Base-by-base conservation (phyloP, 2,113 vertebrate species). In the Dissostichus mawsoni region DNA sequence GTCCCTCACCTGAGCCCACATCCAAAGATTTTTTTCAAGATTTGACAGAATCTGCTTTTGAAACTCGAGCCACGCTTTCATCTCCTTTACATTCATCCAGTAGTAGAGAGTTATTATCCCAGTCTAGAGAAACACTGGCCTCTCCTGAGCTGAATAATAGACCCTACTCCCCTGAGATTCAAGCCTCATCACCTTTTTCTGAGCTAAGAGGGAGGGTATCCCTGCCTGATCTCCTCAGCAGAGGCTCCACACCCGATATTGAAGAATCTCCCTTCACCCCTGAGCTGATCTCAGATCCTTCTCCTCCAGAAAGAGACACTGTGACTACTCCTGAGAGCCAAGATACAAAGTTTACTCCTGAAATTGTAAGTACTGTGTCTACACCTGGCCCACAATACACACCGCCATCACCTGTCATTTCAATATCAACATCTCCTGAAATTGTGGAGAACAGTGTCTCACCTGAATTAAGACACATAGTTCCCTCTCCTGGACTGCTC, bases 211-310 rank as follows among this genome's bases (percentile, higher is more conserved):
- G 89, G 50, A 92, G 87, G 69, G 62, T 94, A 8, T 92, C 87
- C 16, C 36, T 93, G 48, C 92, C 82, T 78, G 91, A 94, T 85
- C 81, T 94, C 20, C 83, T 93, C 20, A 93, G 92, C 71, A 90
- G 87, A 92, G 70, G 58, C 57, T 93, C 84, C 45, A 92, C 91
- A 16, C 91, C 92, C 52, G 90, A 92, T 36, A 72, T 76, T 23
- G 70, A 86, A 58, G 71, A 78, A 50, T 76, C 41, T 58, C 14
- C 66, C 41, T 25, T n/a, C 58, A 80, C 53, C 12, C 64, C 82
- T 57, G 91, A 92, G 65, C 66, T 64, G 41, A 76, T 76, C 74
- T 82, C 80, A 55, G 48, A 58, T 68, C 25, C 12, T 20, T 74
- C 67, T 4, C 20, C 57, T 69, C 44, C 61, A 67, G 68, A 11